Base-by-base conservation (phyloP, 1,140 invertebrate species). In the Drosophila nannoptera region DNA sequence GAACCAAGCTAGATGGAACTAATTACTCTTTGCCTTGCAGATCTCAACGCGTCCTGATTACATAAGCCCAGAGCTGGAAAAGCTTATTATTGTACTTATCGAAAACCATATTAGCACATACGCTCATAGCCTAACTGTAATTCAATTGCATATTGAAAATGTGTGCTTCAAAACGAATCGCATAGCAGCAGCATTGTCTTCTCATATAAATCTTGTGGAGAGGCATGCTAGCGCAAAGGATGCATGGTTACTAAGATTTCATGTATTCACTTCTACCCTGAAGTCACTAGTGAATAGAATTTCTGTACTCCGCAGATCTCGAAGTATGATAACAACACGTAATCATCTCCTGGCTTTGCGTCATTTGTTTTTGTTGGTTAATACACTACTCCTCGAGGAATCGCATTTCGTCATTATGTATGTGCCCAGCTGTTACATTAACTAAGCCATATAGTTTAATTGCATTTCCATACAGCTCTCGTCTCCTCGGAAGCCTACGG, bases 401-500 rank as follows among this genome's bases (percentile, higher is more conserved):
- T 0, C 2, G 0, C 70, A 77, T 5, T 77, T 81, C 7, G 43
- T 38, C 7, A 53, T 35, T 32, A 70, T 82, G 78, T 81, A 58
- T 29, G 69, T 40, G 7, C 0, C 3, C 7, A 12, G 7, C 5
- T 4, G 22, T 22, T 22, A 1, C 22, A 22, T 22, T 22, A 22
- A 22, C 22, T 3, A 22, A 22, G 22, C 22, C 12, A 14, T 16
- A 5, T 33, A 11, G 42, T n/a, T 6, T 7, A 12, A 60, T 7
- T 6, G 0, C 31, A 22, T 31, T 14, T 7, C 7, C 9, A 12
- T 22, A 11, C 14, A 81, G 78, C 4, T 70, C 70, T 16, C 61
- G 50, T 5, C 14, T 56, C 36, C 38, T 81, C 0, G 49, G 31
- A 4, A 59, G 1, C 5, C 12, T 81, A 2, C 60, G 48, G n/a